Evolutionary conservation across 2,113 vertebrate genomes (phyloP).

Genomic region (Thunnus maccoyii): DNA sequence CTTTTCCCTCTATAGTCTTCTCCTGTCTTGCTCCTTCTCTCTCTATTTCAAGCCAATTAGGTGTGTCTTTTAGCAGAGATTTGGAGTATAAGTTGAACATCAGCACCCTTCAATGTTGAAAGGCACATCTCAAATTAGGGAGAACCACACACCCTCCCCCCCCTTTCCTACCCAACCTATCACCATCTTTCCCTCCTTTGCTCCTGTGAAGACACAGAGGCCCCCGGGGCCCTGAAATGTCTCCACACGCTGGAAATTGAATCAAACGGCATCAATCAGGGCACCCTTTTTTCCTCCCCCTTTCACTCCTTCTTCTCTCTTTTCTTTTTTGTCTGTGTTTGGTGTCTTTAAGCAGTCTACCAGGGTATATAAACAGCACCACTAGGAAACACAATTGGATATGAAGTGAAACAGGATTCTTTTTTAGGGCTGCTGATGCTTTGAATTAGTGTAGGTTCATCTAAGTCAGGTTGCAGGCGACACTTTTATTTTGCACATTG

Average conservation of each 20-base stretch:
- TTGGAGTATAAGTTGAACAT: slow-evolving; percentile 74
- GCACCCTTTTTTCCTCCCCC: slow-evolving; percentile 36
- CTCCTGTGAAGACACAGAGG: slow-evolving; percentile 76
- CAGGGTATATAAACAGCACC: slow-evolving; percentile 55
- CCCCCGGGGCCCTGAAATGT: slow-evolving; percentile 81
- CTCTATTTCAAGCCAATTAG: slow-evolving; percentile 76
- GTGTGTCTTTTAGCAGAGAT: slow-evolving; percentile 72
- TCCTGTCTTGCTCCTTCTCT: slow-evolving; percentile 14
- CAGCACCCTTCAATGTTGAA: slow-evolving; percentile 78
- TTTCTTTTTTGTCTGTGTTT: slow-evolving; percentile 51
- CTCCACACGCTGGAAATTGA: slow-evolving; percentile 84
- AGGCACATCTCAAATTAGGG: slow-evolving; percentile 78
- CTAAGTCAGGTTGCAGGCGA: slow-evolving; percentile 33
- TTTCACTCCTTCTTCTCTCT: slow-evolving; percentile 45
- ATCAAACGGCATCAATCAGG: slow-evolving; percentile 86
- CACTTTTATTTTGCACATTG: slow-evolving; percentile 27
- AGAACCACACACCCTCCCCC: neutral
- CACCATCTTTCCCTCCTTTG: slow-evolving; percentile 63
- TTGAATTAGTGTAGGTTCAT: slow-evolving; percentile 50
- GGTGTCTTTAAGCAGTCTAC: slow-evolving; percentile 64
- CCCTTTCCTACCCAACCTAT: slow-evolving; percentile 27
- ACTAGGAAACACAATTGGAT: slow-evolving; percentile 58
- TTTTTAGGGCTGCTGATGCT: slow-evolving; percentile 35
- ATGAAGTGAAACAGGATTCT: slow-evolving; percentile 42
- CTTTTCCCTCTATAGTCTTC: neutral